These are phyloP conservation scores for Clivina fossor DNA, from an alignment of 2,888 invertebrate genomes.

Conservation along the genomic window DNA sequence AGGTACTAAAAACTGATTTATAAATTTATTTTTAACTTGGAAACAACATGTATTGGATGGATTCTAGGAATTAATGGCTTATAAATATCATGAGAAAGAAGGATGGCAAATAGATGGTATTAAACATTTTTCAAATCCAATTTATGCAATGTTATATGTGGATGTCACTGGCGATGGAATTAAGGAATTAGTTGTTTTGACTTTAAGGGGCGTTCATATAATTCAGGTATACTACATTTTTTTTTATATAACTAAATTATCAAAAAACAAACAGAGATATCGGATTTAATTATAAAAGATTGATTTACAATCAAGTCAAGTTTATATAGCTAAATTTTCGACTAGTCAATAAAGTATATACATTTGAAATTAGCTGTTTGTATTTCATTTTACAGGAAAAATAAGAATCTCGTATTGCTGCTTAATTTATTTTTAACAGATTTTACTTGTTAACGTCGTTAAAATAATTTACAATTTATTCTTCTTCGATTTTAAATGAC, in stretches of 20 bases:
- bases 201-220: slow-evolving; percentile 66
- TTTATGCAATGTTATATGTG: slow-evolving; percentile 61
- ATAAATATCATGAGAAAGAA: slow-evolving; percentile 52
- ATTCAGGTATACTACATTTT: slow-evolving; percentile 58
- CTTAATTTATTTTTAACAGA: not conserved
- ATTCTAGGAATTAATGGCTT: slow-evolving; percentile 57
- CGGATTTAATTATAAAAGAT: slow-evolving; percentile 8
- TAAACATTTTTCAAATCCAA: slow-evolving; percentile 61
- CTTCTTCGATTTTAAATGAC: too few species aligned
- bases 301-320: too few species aligned
- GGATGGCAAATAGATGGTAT: slow-evolving; percentile 56
- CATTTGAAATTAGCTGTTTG: not conserved
- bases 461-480: too few species aligned
- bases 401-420: too few species aligned
- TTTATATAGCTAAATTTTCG: too few species aligned
- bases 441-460: not conserved
- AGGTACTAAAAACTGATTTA: slow-evolving; percentile 50
- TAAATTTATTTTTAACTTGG: not conserved
- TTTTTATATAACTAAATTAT: not conserved
- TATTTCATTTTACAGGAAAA: slow-evolving; percentile 6
- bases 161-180: slow-evolving; percentile 69
- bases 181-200: slow-evolving; percentile 65
- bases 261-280: too few species aligned
- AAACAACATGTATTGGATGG: slow-evolving; percentile 1
- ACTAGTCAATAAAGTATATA: not conserved